A percentile compares a stretch with the other conserved stretches of the same genome.
These are phyloP conservation scores for Solenodon paradoxus DNA, from an alignment of 2,113 vertebrate genomes.

Conservation along the genomic window DNA sequence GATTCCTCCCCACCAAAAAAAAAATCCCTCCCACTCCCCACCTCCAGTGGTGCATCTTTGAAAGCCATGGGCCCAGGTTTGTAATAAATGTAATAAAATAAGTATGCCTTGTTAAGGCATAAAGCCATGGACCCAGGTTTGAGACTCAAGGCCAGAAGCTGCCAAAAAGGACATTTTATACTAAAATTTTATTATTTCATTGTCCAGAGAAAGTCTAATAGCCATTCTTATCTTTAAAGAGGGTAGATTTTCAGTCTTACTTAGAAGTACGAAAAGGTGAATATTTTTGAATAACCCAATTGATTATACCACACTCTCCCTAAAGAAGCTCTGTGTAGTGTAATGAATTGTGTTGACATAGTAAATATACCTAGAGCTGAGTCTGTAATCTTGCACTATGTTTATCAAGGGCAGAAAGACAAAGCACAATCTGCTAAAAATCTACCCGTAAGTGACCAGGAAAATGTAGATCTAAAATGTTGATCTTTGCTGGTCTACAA, in stretches of 20 bases:
- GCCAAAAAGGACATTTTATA: not conserved
- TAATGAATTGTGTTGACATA: not conserved
- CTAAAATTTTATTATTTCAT: not conserved
- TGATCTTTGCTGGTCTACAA: not conserved
- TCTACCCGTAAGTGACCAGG: not conserved
- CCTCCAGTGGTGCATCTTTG: no score
- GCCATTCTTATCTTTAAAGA: not conserved
- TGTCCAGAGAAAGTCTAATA: not conserved
- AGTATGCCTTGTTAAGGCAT: no score
- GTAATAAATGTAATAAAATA: no score
- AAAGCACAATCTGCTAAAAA: slow-evolving; percentile 4
- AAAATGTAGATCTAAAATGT: not conserved
- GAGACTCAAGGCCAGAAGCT: no score
- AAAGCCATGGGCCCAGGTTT: no score
- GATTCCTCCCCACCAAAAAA: not conserved
- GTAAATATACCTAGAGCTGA: not conserved
- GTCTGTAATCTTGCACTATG: not conserved
- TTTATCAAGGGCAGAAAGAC: not conserved
- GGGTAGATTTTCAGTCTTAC: not conserved
- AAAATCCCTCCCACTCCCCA: not conserved
- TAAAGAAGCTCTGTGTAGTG: not conserved
- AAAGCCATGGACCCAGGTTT: no score
- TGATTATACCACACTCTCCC: not conserved
- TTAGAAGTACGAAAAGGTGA: not conserved
- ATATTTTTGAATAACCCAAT: not conserved